Evolutionary conservation across 2,888 invertebrate species (phyloP).

Genomic region (Athalia cordata): DNA sequence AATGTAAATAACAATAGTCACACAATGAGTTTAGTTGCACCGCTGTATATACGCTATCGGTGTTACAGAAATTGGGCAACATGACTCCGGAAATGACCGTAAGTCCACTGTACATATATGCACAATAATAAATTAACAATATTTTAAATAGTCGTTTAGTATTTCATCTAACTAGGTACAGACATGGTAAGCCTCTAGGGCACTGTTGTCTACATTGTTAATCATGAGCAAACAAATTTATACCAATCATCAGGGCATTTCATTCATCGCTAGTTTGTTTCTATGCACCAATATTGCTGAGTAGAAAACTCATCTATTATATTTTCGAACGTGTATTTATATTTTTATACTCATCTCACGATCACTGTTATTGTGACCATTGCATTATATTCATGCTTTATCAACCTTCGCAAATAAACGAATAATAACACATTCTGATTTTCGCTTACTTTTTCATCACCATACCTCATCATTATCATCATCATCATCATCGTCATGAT

Average conservation of each 20-base stretch:
- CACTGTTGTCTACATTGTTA: neutral
- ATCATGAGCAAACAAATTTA: neutral
- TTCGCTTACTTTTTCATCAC: conserved; percentile 5
- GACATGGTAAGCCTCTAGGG: conserved; percentile 17
- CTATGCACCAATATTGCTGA: too few species aligned
- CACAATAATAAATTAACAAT: conserved; percentile 52
- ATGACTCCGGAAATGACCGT: conserved; percentile 74
- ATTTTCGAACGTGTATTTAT: neutral
- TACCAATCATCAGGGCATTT: too few species aligned
- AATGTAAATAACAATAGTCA: conserved; percentile 32
- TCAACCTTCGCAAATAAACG: conserved; percentile 26
- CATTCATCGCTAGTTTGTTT: too few species aligned
- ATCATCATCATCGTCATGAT: neutral
- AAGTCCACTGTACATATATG: conserved; percentile 72
- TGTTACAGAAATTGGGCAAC: conserved; percentile 73
- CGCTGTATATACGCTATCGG: conserved; percentile 72
- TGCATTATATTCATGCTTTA: conserved; percentile 11
- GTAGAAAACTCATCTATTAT: too few species aligned
- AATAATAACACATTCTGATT: conserved; percentile 7
- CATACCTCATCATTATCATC: neutral
- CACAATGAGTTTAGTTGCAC: conserved; percentile 65
- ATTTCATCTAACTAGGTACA: neutral
- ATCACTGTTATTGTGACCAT: conserved; percentile 14
- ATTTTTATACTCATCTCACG: conserved; percentile 17
- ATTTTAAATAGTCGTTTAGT: conserved; percentile 12